Evolutionary conservation across 2,797 vertebrate species (phyloP), one percentile per base, ranked within the genome.

Genomic region (Enteromius viviparus): DNA sequence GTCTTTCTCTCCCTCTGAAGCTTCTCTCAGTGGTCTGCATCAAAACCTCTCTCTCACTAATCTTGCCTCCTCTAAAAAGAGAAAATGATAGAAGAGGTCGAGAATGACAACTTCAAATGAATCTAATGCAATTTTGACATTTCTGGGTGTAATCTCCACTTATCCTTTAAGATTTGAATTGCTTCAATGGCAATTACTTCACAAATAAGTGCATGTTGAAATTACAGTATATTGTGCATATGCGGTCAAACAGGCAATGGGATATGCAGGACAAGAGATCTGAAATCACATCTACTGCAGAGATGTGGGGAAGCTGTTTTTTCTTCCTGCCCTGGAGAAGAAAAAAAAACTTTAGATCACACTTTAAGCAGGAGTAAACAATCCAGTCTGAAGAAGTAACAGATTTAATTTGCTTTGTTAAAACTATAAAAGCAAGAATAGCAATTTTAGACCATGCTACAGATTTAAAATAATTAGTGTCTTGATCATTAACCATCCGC

Each of bases 1-100:
- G 62, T 71, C 17, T 71, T 45, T 70, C 51, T 58, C 64, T 82
- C 62, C 37, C 47, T 58, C 26, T 19, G 1, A 26, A 69, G 72
- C 62, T 69, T 82, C 49, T 82, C 72, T 64, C 81, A 68, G 81
- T 9, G 72, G 81, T 58, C 64, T 68, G 37, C 37, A 69, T 76
- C 17, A 76, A 82, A 82, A 47, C 51, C 1, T 65, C 26, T 26
- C 23, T 76, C 55, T 79, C 55, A 45, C 69, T 76, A 34, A 78
- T 81, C 49, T 84, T n/a, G 53, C 49, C 75, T 81, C 32, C 21
- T 60, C 69, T 23, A 32, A 72, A 23, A 82, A 75, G 10, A 60
- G 29, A 62, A 47, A 78, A 65, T 15, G 51, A 69, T 77, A 58
- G 34, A 78, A 37, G n/a, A 72, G n/a, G 15, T 17, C 34, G 77